Conservation (phyloP, 2,113 vertebrate species). For the Oreochromis tanganicae region DNA sequence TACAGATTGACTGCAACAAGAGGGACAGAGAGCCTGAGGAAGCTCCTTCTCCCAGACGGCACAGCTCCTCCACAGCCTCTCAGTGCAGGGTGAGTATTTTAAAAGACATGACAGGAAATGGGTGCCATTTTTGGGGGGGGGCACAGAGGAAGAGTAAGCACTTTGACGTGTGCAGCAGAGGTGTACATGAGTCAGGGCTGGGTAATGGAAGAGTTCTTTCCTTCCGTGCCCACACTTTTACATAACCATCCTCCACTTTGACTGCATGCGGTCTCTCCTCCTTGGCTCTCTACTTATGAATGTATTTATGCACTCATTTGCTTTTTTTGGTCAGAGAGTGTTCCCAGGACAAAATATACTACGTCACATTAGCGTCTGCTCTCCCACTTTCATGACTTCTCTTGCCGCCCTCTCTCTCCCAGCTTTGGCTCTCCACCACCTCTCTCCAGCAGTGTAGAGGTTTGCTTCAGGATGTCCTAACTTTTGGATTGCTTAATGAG, state of each 20-base stretch:
- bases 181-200: slow-evolving; percentile 1
- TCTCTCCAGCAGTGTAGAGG: neutral
- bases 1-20: slow-evolving; percentile 85
- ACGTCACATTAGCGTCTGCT: neutral
- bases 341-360: slow-evolving; percentile 6
- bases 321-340: slow-evolving; percentile 16
- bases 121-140: neutral
- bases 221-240: slow-evolving; percentile 20
- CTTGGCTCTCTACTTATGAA: neutral
- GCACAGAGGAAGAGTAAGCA: neutral
- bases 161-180: neutral
- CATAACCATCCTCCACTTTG: slow-evolving; percentile 17
- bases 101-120: neutral
- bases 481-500: neutral
- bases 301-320: slow-evolving; percentile 7
- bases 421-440: neutral
- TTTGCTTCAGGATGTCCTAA: neutral
- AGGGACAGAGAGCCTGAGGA: slow-evolving; percentile 42
- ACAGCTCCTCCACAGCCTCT: slow-evolving; percentile 36
- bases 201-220: neutral
- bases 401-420: neutral
- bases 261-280: neutral
- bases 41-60: slow-evolving; percentile 66
- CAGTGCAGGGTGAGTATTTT: slow-evolving; percentile 71
- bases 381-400: neutral